Conservation (phyloP, 1,140 invertebrate genomes). For the Periplaneta americana region DNA sequence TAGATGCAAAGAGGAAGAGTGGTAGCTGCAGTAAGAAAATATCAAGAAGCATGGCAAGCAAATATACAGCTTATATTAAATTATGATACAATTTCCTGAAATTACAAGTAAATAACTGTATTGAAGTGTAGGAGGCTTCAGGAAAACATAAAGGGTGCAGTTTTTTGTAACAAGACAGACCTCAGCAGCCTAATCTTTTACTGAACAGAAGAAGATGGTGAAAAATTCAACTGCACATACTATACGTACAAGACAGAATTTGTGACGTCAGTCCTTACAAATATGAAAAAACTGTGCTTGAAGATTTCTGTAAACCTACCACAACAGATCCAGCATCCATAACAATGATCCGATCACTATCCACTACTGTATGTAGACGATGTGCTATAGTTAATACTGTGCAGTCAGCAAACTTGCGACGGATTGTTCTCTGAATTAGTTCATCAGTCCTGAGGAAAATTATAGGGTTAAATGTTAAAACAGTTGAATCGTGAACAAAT, state of each 20-base stretch:
- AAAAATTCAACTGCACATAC: not conserved
- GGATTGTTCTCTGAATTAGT: slow-evolving; percentile 44
- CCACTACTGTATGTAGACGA: slow-evolving; percentile 65
- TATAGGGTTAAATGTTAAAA: slow-evolving; percentile 25
- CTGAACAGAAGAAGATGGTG: not conserved
- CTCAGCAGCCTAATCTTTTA: too few relatives aligned
- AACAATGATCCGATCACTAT: slow-evolving; percentile 53
- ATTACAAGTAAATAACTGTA: too few relatives aligned
- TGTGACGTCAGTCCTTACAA: too few relatives aligned
- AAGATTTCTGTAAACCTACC: slow-evolving; percentile 24
- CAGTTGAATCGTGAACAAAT: not conserved
- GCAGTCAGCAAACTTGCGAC: slow-evolving; percentile 42
- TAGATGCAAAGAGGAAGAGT: too few relatives aligned
- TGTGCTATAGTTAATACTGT: slow-evolving; percentile 69
- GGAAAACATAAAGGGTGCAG: too few relatives aligned
- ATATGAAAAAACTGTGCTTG: not conserved
- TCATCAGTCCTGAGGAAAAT: slow-evolving; percentile 53
- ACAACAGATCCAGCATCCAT: slow-evolving; percentile 56
- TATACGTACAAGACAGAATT: not conserved
- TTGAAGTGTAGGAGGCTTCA: too few relatives aligned
- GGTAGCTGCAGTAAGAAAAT: too few relatives aligned
- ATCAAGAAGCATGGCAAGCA: too few relatives aligned
- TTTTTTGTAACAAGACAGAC: too few relatives aligned
- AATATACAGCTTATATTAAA: too few relatives aligned
- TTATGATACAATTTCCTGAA: too few relatives aligned